Conservation (phyloP, 2,113 vertebrate species). For the Myotis yumanensis region DNA sequence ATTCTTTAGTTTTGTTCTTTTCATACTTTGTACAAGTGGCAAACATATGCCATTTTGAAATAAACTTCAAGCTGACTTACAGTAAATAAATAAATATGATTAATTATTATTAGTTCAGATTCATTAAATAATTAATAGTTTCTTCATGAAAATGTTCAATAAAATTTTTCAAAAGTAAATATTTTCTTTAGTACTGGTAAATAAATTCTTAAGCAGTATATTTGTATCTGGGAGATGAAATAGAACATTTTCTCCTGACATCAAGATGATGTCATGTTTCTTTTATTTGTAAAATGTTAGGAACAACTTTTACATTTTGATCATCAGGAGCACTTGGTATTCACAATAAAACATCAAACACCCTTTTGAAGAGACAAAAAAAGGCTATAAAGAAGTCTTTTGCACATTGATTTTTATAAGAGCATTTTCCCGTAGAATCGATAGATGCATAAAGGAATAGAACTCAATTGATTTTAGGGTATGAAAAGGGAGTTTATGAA, state of each 20-base stretch:
- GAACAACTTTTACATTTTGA: constrained; percentile 14
- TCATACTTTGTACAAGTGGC: background rate
- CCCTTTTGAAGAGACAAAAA: constrained; percentile 4
- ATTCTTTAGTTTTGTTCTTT: background rate
- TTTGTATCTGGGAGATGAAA: background rate
- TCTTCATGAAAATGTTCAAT: background rate
- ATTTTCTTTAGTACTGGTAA: background rate
- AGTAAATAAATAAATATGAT: background rate
- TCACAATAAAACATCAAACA: constrained; percentile 12
- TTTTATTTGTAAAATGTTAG: constrained; percentile 9
- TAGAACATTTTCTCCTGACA: background rate
- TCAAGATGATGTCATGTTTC: background rate
- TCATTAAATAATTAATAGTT: constrained; percentile 30
- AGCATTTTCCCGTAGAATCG: constrained; percentile 32
- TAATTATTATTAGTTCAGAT: background rate
- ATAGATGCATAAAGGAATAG: constrained; percentile 28
- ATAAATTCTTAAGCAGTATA: background rate
- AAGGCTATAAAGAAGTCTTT: constrained; percentile 22
- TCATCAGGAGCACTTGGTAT: constrained; percentile 4
- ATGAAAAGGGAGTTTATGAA: constrained; percentile 11
- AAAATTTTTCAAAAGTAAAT: background rate
- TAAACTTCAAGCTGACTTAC: background rate
- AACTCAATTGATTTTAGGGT: constrained; percentile 11
- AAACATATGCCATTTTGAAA: background rate
- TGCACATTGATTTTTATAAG: constrained; percentile 54